These are phyloP conservation scores for Benitochromis conjunctus DNA, from an alignment of 2,113 vertebrate genomes.

Conservation along the genomic window DNA sequence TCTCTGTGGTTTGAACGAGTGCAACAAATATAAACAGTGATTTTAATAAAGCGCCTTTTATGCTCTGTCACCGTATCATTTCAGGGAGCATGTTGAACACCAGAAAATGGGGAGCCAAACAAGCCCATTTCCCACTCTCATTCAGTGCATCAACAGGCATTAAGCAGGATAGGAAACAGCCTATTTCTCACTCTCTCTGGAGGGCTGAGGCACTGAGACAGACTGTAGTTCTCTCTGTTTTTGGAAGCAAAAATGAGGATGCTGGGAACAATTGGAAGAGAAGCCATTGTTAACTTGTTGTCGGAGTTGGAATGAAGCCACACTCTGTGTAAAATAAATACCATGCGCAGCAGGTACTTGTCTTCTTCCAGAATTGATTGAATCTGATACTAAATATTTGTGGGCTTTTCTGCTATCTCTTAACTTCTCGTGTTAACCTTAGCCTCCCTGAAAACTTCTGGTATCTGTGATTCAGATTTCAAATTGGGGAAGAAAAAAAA, in stretches of 20 bases:
- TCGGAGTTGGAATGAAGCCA: conserved; percentile 6
- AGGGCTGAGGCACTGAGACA: conserved; percentile 23
- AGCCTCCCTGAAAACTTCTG: not conserved
- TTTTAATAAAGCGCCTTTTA: conserved; percentile 30
- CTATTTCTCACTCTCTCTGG: conserved; percentile 38
- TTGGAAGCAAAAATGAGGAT: conserved; percentile 29
- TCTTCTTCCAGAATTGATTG: not conserved
- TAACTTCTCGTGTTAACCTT: not conserved
- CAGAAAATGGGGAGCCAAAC: conserved; percentile 34
- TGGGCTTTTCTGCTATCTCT: not conserved
- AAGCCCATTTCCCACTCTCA: conserved; percentile 32
- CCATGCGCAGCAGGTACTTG: conserved; percentile 21
- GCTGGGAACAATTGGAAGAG: conserved; percentile 36
- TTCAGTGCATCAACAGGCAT: conserved; percentile 45
- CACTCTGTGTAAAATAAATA: conserved; percentile 2
- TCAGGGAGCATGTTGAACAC: conserved; percentile 40
- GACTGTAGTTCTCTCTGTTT: conserved; percentile 13
- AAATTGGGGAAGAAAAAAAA: not conserved
- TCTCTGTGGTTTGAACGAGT: not conserved
- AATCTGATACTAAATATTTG: not conserved
- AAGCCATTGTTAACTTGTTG: conserved; percentile 51
- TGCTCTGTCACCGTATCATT: conserved; percentile 42
- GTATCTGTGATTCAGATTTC: not conserved
- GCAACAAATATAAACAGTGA: conserved; percentile 31
- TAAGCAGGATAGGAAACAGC: conserved; percentile 43